Evolutionary conservation across 2,113 vertebrate species (phyloP).

Genomic region (Lutjanus erythropterus): DNA sequence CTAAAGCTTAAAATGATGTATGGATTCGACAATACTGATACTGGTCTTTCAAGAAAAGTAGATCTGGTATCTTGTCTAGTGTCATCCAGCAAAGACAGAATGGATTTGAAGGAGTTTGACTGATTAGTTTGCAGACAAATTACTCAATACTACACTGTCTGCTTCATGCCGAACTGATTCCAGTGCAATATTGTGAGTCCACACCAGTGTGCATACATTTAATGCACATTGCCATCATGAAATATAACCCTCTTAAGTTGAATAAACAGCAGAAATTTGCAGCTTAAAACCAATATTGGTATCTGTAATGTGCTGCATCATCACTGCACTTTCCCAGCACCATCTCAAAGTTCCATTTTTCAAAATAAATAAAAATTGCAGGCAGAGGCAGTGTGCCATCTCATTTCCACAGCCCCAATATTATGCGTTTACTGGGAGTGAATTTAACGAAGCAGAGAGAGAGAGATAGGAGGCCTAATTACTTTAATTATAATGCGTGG

Average conservation of each 20-base stretch:
- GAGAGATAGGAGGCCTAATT: conserved; percentile 74
- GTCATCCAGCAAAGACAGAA: not conserved
- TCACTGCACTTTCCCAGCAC: not conserved
- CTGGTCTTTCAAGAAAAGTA: not conserved
- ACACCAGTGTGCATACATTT: not conserved
- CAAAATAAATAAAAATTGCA: not conserved
- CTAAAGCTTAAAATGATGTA: not conserved
- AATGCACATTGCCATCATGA: not conserved
- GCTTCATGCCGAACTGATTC: not conserved
- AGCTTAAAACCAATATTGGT: not conserved
- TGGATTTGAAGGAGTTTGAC: not conserved
- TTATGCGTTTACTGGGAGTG: conserved; percentile 62
- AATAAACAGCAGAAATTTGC: not conserved
- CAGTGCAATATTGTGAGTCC: not conserved
- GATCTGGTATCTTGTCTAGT: not conserved
- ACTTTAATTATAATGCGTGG: conserved; percentile 77
- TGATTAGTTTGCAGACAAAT: not conserved
- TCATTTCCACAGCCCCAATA: conserved; percentile 63
- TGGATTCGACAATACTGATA: not conserved
- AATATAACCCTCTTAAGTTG: not conserved
- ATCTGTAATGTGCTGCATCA: not conserved
- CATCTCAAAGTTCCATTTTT: conserved; percentile 25
- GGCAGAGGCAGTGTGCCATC: conserved; percentile 30
- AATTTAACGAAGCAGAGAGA: conserved; percentile 71
- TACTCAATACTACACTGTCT: not conserved